Base-by-base conservation (phyloP, 2,888 invertebrate species). In the Torymus auratus region DNA sequence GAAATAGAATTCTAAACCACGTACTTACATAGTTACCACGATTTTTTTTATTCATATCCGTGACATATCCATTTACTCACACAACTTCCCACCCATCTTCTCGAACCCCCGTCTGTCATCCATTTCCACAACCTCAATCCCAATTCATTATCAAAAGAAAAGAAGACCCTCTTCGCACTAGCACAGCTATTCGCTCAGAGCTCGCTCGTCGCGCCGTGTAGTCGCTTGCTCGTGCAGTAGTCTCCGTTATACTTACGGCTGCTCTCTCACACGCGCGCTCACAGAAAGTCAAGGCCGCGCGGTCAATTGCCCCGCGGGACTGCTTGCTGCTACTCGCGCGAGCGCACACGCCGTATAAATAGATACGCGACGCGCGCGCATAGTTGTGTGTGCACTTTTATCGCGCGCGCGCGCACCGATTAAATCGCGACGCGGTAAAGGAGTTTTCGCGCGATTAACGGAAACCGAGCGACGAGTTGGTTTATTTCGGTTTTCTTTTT, bases 271-370 rank as follows among this genome's bases (percentile, higher is more conserved):
- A 41, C 41, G 41, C 41, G 41, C 41, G 71, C 14, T 61, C 65
- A 86, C 87, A 85, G 87, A 86, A 88, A 89, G 89, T 89, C 89
- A 90, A 89, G 89, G 89, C 88, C 88, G 88, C 85, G 85, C 88
- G 89, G 89, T 89, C 89, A 88, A 88, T 89, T 87, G 88, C 88
- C 85, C 84, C 86, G 84, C 86, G 84, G 84, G 86, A 84, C 87
- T 56, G 20, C 70, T 1, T 56, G 23, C 65, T 11, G 1, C 17
- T 53, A 10, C 7, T 53, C 12, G 13, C 87, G 84, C 85, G 13
- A 86, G 84, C 85, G 86, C 85, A 62, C 82, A 65, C 85, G 81
- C 73, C 85, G 86, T 89, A 89, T 88, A 89, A 89, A 89, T 88
- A 89, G 88, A 87, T 85, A 67, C 65, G 13, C 10, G 23, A 23